Percentiles rank a stretch among this genome's conserved stretches.
These are phyloP conservation scores for Oryctes rhinoceros DNA, from an alignment of 1,140 invertebrate species.

Conservation along the genomic window DNA sequence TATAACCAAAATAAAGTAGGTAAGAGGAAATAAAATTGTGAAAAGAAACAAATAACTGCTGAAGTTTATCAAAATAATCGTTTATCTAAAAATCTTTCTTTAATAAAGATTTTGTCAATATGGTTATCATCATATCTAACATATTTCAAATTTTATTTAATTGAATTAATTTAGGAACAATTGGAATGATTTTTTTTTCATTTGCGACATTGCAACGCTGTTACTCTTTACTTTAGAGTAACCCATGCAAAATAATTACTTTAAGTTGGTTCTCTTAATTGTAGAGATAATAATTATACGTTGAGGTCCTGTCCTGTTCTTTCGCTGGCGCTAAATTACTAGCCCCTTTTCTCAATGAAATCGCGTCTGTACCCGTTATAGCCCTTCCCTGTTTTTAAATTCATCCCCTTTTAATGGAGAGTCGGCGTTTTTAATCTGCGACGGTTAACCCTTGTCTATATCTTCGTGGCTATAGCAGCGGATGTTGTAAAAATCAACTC, in stretches of 20 bases:
- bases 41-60: too few relatives aligned
- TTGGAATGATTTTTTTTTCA: not conserved
- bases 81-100: too few relatives aligned
- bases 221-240: not conserved
- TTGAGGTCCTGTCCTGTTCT: not conserved
- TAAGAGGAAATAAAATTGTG: too few relatives aligned
- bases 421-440: not conserved
- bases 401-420: slow-evolving; percentile 5
- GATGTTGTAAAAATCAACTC: not conserved
- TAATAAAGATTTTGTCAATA: too few relatives aligned
- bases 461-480: not conserved
- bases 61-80: too few relatives aligned
- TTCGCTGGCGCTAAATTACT: not conserved
- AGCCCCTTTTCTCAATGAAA: not conserved
- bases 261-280: slow-evolving; percentile 1
- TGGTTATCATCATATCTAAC: too few relatives aligned
- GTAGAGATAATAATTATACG: slow-evolving; percentile 4
- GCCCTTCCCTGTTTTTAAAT: not conserved
- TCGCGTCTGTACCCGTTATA: too few relatives aligned
- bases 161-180: too few relatives aligned
- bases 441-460: not conserved
- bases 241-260: not conserved
- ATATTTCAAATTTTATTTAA: too few relatives aligned
- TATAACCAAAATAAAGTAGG: too few relatives aligned
- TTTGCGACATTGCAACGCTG: not conserved